Conservation (phyloP, 2,113 vertebrate genomes). For the Myrmecobius fasciatus region DNA sequence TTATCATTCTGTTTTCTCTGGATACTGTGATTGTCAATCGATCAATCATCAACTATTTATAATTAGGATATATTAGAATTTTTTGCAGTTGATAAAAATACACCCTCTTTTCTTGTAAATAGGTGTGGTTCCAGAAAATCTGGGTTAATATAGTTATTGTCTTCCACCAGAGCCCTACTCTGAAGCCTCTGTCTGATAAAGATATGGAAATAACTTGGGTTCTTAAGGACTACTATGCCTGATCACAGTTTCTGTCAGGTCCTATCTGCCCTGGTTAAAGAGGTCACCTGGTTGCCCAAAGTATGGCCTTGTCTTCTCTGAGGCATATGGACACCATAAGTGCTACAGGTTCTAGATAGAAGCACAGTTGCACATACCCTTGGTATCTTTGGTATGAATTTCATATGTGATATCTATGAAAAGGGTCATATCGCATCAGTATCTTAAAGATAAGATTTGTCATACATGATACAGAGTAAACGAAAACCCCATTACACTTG, state of each 20-base stretch:
- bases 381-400: neutral
- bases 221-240: neutral
- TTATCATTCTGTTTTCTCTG: neutral
- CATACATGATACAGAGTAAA: neutral
- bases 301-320: neutral
- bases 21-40: neutral
- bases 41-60: neutral
- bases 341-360: neutral
- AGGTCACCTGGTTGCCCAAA: neutral
- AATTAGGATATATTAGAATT: neutral
- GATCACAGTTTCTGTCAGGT: neutral
- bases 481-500: neutral
- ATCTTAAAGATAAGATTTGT: neutral
- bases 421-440: neutral
- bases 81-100: neutral
- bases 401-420: neutral
- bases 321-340: neutral
- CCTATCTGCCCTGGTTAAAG: neutral
- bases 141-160: neutral
- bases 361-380: neutral
- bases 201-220: neutral
- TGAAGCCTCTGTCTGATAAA: neutral
- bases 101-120: neutral
- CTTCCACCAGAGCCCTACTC: neutral
- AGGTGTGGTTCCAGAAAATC: neutral